Base-by-base conservation (phyloP, 2,888 invertebrate genomes). In the Nomada ferruginata region DNA sequence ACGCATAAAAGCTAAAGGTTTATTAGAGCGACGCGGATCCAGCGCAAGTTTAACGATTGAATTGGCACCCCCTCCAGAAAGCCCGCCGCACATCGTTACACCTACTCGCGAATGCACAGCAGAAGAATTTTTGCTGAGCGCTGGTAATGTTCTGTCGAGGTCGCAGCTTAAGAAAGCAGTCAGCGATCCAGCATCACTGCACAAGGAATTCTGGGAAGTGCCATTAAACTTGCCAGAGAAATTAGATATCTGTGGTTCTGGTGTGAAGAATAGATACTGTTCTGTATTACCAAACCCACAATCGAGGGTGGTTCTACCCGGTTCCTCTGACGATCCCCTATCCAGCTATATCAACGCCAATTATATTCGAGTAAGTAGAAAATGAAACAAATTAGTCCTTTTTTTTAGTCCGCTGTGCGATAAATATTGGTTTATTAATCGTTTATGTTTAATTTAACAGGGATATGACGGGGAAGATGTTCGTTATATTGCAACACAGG, bases 171-270 rank as follows among this genome's bases (percentile, higher is more conserved):
- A 94, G 59, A 94, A 94, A 79, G 94, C 94, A 70, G 89, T 95
- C 20, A 94, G 93, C 80, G 94, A 95, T 88, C 94, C 94, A 0
- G 89, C 93, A 61, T 92, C 94, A 83, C 92, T 98, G 71, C 97
- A 97, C 91, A 97, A 97, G 90, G 98, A 98, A 93, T 98, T 98
- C 92, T 98, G 98, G 98, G 98, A 98, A 93, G 96, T 98, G 91
- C 98, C 98, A 0, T 95, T 97, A 81, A 98, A 98, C 94, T 96
- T 98, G 86, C 98, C 98, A 86, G 98, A 98, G 91, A 97, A 97
- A 91, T 97, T 98, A 11, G 96, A 97, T 90, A 97, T 98, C 0
- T 97, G 97, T 44, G 98, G 98, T 0, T 97, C 98, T 42, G 97
- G 98, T 87, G 95, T 96, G 18, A 98, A 98, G 94, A 98, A 98